phyloP scores from a whole-genome alignment of 2,888 invertebrate genomes.

The Philhelius pedissequus region DNA sequence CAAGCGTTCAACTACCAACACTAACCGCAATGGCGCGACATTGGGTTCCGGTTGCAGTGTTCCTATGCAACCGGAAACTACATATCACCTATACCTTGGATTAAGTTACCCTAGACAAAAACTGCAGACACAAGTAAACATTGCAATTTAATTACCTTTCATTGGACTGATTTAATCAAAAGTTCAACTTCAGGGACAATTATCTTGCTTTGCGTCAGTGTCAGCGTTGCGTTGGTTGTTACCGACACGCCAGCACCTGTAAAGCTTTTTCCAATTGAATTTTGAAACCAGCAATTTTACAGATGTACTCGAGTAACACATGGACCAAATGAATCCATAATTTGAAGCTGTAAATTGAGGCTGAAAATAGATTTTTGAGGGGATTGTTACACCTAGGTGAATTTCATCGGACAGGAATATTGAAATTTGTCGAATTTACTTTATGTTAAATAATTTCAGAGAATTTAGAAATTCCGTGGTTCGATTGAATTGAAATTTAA shows the following conservation, averaged over 20 bases:
- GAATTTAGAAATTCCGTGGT: no score
- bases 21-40: background rate
- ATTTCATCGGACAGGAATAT: background rate
- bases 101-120: conserved; percentile 18
- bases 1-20: background rate
- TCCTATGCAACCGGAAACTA: background rate
- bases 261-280: conserved; percentile 25
- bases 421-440: background rate
- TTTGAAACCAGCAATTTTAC: background rate
- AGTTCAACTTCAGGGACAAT: background rate
- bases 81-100: background rate
- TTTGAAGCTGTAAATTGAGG: conserved; percentile 11
- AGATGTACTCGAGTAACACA: background rate
- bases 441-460: no score
- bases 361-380: background rate
- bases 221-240: background rate
- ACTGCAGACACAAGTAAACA: conserved; percentile 8
- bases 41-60: background rate
- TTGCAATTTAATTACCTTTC: conserved; percentile 53
- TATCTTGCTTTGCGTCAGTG: background rate
- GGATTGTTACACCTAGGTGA: background rate
- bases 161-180: conserved; percentile 49
- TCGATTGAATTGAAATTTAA: no score
- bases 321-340: background rate
- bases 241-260: background rate